phyloP scores from a whole-genome alignment of 2,888 invertebrate genomes.

The Selenia dentaria region DNA sequence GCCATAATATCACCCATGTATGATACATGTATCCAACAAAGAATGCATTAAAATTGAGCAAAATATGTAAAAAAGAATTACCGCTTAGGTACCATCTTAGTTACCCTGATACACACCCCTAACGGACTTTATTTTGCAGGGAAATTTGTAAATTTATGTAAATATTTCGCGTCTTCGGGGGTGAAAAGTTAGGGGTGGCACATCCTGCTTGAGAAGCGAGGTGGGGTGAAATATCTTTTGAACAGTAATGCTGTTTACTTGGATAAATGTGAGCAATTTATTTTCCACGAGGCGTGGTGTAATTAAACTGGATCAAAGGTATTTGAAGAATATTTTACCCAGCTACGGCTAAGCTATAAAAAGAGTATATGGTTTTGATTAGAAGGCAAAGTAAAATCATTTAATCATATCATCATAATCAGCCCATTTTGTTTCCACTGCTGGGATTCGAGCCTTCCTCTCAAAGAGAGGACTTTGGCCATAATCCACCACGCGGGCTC shows the following conservation, averaged over 20 bases:
- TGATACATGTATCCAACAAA: too few relatives aligned
- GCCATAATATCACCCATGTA: too few relatives aligned
- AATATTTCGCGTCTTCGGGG: constrained; percentile 80
- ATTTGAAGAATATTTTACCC: neutral
- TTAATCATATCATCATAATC: too few relatives aligned
- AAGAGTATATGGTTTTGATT: too few relatives aligned
- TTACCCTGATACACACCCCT: constrained; percentile 46
- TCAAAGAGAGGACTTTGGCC: too few relatives aligned
- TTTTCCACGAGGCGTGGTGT: constrained; percentile 30
- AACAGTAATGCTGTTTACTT: constrained; percentile 38
- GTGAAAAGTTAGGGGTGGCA: constrained; percentile 59
- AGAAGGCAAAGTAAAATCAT: too few relatives aligned
- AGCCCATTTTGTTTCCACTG: too few relatives aligned
- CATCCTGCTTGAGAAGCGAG: constrained; percentile 39
- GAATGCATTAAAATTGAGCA: too few relatives aligned
- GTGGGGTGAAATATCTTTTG: constrained; percentile 38
- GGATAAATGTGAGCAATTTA: constrained; percentile 50
- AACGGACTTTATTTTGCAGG: constrained; percentile 76
- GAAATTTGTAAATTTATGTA: constrained; percentile 84
- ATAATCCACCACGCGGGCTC: too few relatives aligned
- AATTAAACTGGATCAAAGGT: neutral
- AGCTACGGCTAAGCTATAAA: too few relatives aligned
- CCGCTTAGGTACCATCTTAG: neutral
- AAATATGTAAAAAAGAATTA: too few relatives aligned
- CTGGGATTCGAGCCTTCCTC: too few relatives aligned